Conservation (phyloP, 2,113 vertebrate species). For the Eulemur macaco region DNA sequence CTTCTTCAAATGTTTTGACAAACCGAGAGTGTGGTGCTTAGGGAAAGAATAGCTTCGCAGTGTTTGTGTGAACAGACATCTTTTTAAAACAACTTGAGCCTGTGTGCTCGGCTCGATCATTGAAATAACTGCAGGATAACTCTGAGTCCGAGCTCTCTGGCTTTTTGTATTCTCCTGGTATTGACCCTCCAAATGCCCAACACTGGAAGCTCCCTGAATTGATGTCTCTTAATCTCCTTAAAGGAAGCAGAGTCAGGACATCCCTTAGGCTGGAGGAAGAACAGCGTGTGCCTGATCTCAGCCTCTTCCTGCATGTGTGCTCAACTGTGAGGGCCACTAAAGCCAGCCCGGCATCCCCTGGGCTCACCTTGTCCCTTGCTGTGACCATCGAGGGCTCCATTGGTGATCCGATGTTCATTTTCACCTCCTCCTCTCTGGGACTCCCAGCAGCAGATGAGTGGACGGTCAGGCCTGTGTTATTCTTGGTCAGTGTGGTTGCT, state of each 20-base stretch:
- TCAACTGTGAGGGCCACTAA: background rate
- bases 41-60: constrained; percentile 46
- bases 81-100: constrained; percentile 47
- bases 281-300: background rate
- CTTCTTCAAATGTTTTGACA: constrained; percentile 79
- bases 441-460: background rate
- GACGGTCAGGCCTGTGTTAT: too few species aligned
- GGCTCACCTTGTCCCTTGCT: background rate
- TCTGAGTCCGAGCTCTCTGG: background rate
- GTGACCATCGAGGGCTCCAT: background rate
- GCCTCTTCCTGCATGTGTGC: background rate
- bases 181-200: background rate
- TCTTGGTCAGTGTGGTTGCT: background rate
- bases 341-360: too few species aligned
- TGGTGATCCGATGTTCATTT: background rate
- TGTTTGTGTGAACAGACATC: constrained; percentile 72
- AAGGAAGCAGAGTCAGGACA: background rate
- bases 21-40: constrained; percentile 68
- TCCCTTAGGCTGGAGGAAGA: background rate
- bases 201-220: background rate
- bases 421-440: background rate
- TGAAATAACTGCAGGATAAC: background rate
- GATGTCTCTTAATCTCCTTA: background rate
- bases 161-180: background rate
- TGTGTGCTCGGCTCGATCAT: background rate